A percentile compares a stretch with the other conserved stretches of the same genome.
These are phyloP conservation scores for Mesodorylaimus sp. DNA, from an alignment of 2,888 invertebrate species.

Conservation along the genomic window DNA sequence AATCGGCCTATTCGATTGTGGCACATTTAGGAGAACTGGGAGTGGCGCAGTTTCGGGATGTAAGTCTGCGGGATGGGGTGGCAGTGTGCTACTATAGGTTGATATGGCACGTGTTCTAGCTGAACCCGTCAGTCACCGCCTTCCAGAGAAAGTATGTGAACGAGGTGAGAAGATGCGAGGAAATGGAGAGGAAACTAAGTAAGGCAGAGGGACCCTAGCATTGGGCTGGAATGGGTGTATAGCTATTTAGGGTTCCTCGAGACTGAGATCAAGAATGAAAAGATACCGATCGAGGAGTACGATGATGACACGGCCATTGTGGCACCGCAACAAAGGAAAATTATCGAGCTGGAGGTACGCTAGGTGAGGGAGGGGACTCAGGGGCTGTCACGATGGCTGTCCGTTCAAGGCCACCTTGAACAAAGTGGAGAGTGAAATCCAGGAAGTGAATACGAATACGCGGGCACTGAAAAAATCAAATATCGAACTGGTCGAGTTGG, in stretches of 20 bases:
- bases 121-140: constrained; percentile 89
- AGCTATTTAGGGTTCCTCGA: constrained; percentile 37
- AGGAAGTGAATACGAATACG: constrained; percentile 92
- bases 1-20: constrained; percentile 27
- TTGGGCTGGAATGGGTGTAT: too few species aligned
- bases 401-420: constrained; percentile 49
- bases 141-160: constrained; percentile 97
- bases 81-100: too few species aligned
- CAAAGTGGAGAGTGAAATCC: constrained; percentile 78
- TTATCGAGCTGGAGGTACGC: constrained; percentile 83
- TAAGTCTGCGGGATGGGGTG: constrained; percentile 67
- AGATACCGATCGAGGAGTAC: constrained; percentile 90
- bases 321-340: constrained; percentile 95
- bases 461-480: constrained; percentile 85
- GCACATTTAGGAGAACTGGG: constrained; percentile 27
- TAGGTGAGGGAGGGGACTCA: too few species aligned
- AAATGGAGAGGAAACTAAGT: constrained; percentile 50
- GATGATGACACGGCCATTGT: constrained; percentile 98
- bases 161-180: constrained; percentile 91
- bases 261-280: constrained; percentile 85
- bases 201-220: too few species aligned
- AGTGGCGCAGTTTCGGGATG: constrained; percentile 28
- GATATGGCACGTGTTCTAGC: constrained; percentile 46
- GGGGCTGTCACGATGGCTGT: too few species aligned
- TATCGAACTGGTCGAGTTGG: constrained; percentile 76